Percentiles rank a stretch among this genome's conserved stretches.
Evolutionary conservation across 2,113 vertebrate genomes (phyloP).

Genomic region (Rhinichthys klamathensis): DNA sequence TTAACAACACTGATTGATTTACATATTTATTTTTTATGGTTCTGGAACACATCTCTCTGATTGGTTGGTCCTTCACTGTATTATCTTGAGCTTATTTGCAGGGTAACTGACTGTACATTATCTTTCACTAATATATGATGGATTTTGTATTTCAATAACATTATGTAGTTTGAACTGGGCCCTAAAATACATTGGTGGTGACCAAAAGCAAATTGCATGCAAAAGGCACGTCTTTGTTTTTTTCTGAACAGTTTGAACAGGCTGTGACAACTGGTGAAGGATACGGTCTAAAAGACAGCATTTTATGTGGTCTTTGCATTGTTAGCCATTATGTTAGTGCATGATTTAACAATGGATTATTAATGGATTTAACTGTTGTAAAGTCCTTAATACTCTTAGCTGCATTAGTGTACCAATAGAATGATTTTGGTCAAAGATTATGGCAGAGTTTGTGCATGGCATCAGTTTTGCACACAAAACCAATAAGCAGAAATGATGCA

Average conservation of each 20-base stretch:
- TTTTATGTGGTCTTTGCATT: not conserved
- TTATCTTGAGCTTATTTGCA: not conserved
- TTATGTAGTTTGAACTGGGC: not conserved
- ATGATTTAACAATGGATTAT: not conserved
- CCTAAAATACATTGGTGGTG: not conserved
- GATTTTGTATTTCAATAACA: not conserved
- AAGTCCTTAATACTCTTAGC: not conserved
- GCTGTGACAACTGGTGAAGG: not conserved
- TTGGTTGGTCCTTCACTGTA: not conserved
- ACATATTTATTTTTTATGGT: not conserved
- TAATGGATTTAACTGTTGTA: not conserved
- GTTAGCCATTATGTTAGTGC: not conserved
- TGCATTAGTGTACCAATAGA: not conserved
- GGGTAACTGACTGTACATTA: not conserved
- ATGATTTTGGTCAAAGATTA: not conserved
- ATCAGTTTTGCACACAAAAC: not conserved
- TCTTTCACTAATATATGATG: not conserved
- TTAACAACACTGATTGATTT: not conserved
- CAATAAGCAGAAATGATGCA: slow-evolving; percentile 3
- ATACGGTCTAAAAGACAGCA: not conserved
- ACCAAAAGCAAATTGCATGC: not conserved
- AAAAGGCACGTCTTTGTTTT: no score
- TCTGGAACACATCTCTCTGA: not conserved
- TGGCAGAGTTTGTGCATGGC: not conserved
- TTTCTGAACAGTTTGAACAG: no score